Conservation (phyloP, 1,140 invertebrate species). For the Aphis gossypii region DNA sequence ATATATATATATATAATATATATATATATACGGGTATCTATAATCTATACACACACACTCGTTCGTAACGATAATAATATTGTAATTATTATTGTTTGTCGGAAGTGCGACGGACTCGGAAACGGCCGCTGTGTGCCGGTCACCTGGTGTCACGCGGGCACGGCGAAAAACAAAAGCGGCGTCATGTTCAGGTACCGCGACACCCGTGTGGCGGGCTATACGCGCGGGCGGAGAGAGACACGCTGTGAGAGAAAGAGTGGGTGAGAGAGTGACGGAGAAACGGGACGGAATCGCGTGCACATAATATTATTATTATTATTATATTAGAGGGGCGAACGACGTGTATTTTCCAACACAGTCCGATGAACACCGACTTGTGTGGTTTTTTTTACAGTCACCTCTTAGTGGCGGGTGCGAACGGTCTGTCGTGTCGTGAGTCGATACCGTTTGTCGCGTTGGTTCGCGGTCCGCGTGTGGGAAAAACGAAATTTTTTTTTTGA, state of each 20-base stretch:
- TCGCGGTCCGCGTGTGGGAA: neutral
- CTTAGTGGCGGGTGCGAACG: slow-evolving; percentile 22
- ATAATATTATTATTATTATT: neutral
- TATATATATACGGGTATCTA: neutral
- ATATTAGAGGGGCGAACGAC: slow-evolving; percentile 17
- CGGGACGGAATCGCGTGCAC: neutral
- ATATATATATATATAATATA: too few species aligned
- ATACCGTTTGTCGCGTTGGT: neutral
- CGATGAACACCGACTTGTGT: neutral
- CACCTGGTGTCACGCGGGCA: slow-evolving; percentile 16
- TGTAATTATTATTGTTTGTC: neutral
- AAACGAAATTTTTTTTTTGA: neutral
- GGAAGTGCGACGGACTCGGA: slow-evolving; percentile 28
- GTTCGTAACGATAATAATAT: neutral
- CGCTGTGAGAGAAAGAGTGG: neutral
- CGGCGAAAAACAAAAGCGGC: slow-evolving; percentile 46
- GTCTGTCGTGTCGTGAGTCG: neutral
- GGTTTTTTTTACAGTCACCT: neutral
- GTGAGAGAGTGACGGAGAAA: neutral
- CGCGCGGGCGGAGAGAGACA: neutral
- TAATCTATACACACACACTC: neutral
- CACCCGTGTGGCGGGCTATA: neutral
- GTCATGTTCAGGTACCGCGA: slow-evolving; percentile 38
- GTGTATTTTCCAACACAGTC: neutral
- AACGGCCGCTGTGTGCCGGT: neutral